Conservation (phyloP, 1,140 invertebrate genomes). For the Gyrodactylus salaris region DNA sequence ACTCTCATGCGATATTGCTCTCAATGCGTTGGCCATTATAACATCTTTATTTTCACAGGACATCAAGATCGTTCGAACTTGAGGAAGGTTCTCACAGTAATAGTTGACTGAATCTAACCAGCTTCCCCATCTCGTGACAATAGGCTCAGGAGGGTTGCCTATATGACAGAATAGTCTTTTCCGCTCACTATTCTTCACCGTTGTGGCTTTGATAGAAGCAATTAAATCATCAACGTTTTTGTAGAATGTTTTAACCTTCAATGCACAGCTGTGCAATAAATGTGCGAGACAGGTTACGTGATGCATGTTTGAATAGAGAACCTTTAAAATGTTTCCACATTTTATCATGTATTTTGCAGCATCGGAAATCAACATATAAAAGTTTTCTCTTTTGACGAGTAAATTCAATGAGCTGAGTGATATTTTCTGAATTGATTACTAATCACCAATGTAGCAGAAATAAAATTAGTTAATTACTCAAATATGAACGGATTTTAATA, state of each 20-base stretch:
- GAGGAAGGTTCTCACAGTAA: background rate
- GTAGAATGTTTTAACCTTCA: background rate
- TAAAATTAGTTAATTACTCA: too few species aligned
- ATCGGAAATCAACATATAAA: too few species aligned
- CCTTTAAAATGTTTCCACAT: too few species aligned
- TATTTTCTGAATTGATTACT: too few species aligned
- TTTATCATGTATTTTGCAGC: too few species aligned
- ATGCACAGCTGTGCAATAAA: background rate
- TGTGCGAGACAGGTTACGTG: slow-evolving; percentile 2
- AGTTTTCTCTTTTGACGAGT: too few species aligned
- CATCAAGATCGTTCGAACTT: background rate
- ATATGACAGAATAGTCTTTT: background rate
- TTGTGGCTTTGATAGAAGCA: background rate
- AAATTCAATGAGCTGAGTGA: too few species aligned
- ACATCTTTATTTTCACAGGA: too few species aligned
- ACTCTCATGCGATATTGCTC: too few species aligned
- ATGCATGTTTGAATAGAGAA: background rate
- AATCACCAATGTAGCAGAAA: too few species aligned
- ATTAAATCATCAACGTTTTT: background rate
- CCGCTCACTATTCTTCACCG: background rate
- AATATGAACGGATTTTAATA: too few species aligned
- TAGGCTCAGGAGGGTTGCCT: background rate
- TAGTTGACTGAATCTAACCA: slow-evolving; percentile 2
- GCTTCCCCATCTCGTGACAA: background rate
- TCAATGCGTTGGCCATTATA: too few species aligned